Evolutionary conservation across 2,113 vertebrate genomes (phyloP), one percentile per base, ranked within the genome.

Genomic region (Pycnonotus jocosus): DNA sequence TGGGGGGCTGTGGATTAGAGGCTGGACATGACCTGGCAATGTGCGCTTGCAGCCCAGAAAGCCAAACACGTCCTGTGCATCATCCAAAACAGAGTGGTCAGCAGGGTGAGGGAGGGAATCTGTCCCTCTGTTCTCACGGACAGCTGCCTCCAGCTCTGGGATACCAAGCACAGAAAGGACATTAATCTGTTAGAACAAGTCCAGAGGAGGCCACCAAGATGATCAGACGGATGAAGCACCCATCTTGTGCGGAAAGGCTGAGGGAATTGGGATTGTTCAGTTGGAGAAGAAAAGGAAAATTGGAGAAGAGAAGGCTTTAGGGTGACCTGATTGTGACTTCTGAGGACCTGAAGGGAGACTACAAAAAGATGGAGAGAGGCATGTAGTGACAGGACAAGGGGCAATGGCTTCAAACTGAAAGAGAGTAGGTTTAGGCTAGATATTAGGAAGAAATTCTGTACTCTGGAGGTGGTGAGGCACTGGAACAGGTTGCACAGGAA

Each of bases 31-130:
- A 69, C 8, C 25, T 15, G 7, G 21, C 10, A 25, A 25, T 7
- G 24, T 22, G 25, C 8, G 45, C 21, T 54, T n/a, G 30, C 8
- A 60, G 23, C 12, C 45, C 28, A 68, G 30, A 68, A 68, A 40
- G 24, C 6, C n/a, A 54, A 38, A 40, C 0, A 0, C 47, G 8
- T 22, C 6, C 47, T 47, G 45, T 19, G 12, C 10, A 38, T 19
- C 53, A 60, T 45, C 16, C n/a, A 66, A 68, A 89, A 33, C 77
- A 51, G 9, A 0, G 0, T 10, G 23, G 33, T 6, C 28, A 68
- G 45, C 9, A 40, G 24, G n/a, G 6, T 8, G 0, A 53, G 28
- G 9, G 20, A 60, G n/a, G 13, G 9, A 27, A n/a, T 58, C 37
- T 58, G 10, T 19, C 27, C 51, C 15, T 51, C 37, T 37, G 7